phyloP scores from a whole-genome alignment of 1,140 invertebrate species.

The Lineus longissimus region DNA sequence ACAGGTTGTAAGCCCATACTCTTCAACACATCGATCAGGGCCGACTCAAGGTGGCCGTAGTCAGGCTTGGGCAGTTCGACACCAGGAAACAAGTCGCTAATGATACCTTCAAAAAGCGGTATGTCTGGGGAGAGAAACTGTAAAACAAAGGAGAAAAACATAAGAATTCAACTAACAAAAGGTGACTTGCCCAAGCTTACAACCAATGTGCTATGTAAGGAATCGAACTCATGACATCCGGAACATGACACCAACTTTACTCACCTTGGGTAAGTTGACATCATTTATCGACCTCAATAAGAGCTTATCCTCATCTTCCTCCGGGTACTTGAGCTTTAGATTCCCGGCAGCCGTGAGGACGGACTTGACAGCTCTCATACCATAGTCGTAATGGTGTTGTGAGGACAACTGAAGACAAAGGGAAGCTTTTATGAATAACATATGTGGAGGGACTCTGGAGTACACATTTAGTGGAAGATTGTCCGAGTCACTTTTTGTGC shows the following conservation, averaged over 20 bases:
- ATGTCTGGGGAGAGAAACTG: conserved; percentile 56
- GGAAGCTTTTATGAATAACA: not conserved
- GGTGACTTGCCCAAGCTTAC: not conserved
- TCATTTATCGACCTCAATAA: conserved; percentile 53
- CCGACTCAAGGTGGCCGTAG: conserved; percentile 57
- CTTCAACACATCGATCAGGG: conserved; percentile 43
- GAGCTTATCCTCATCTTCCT: conserved; percentile 48
- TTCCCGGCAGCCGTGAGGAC: conserved; percentile 54
- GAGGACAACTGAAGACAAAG: conserved; percentile 42
- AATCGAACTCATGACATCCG: not conserved
- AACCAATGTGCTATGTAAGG: not conserved
- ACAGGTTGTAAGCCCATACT: conserved; percentile 43
- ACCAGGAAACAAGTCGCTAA: conserved; percentile 52
- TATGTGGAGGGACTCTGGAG: no score
- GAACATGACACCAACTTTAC: no score
- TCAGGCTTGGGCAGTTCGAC: conserved; percentile 56
- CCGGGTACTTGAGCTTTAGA: conserved; percentile 52
- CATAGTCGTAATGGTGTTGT: conserved; percentile 56
- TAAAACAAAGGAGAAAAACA: conserved; percentile 12
- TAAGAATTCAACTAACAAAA: not conserved
- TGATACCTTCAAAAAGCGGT: conserved; percentile 54
- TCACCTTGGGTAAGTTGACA: conserved; percentile 56
- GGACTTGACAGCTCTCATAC: conserved; percentile 55
- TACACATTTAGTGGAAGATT: no score
- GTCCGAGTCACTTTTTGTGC: no score